Conservation (phyloP, 2,797 vertebrate species). For the Fistularia commersonii region DNA sequence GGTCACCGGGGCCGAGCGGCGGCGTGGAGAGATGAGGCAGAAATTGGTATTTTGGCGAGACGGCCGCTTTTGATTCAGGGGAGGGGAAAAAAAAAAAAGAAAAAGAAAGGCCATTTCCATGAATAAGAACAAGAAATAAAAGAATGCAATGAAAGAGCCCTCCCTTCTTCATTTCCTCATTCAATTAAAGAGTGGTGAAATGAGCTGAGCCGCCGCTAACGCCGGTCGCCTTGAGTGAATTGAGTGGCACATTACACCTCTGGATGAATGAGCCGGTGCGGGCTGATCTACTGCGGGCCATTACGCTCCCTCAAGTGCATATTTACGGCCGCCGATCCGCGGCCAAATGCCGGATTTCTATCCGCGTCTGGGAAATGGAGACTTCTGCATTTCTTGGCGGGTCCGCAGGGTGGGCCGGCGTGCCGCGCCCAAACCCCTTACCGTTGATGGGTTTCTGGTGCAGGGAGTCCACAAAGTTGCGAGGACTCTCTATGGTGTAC, state of each 20-base stretch:
- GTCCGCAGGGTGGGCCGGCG: no score
- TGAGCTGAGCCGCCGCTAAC: conserved; percentile 51
- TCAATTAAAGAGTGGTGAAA: conserved; percentile 59
- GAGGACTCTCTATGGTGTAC: conserved; percentile 91
- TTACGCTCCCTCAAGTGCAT: conserved; percentile 23
- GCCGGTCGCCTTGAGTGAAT: conserved; percentile 37
- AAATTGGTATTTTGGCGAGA: conserved; percentile 1
- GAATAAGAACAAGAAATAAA: conserved; percentile 37
- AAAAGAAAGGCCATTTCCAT: neutral
- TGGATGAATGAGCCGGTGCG: conserved; percentile 32
- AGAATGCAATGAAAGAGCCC: conserved; percentile 13
- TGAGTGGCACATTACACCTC: conserved; percentile 40
- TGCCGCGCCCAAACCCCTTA: conserved; percentile 65
- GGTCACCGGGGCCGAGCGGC: neutral
- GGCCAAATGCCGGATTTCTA: conserved; percentile 12
- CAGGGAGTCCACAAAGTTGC: conserved; percentile 94
- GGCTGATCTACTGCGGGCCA: conserved; percentile 11
- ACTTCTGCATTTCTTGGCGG: neutral
- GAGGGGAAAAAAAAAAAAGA: neutral
- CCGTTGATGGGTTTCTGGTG: conserved; percentile 97
- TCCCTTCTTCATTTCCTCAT: conserved; percentile 45
- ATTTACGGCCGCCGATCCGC: conserved; percentile 7
- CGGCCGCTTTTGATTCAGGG: neutral
- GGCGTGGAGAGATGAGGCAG: no score
- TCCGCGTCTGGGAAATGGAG: conserved; percentile 4